Conservation (phyloP, 2,888 invertebrate species). For the Meandrusa payeni region DNA sequence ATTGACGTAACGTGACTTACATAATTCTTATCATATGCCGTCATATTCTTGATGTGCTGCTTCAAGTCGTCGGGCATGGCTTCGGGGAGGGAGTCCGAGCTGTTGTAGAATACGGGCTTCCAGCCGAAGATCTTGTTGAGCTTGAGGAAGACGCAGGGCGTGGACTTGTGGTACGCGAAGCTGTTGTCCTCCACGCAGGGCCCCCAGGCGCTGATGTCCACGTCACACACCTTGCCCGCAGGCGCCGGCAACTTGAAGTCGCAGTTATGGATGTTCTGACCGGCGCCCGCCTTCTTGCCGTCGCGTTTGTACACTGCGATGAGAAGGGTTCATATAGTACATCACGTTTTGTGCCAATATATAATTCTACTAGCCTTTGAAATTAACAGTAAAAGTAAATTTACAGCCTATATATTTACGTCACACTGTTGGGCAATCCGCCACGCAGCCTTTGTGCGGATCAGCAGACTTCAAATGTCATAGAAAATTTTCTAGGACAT, state of each 20-base stretch:
- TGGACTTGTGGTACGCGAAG: slow-evolving; percentile 94
- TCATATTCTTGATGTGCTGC: slow-evolving; percentile 82
- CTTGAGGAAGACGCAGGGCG: slow-evolving; percentile 97
- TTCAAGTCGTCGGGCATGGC: slow-evolving; percentile 88
- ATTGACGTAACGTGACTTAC: too few relatives aligned
- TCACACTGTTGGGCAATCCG: too few relatives aligned
- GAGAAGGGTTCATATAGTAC: too few relatives aligned
- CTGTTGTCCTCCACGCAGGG: slow-evolving; percentile 91
- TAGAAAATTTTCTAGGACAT: too few relatives aligned
- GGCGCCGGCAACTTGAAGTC: slow-evolving; percentile 86
- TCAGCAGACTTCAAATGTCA: too few relatives aligned
- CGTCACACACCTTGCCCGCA: slow-evolving; percentile 91
- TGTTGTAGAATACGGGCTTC: slow-evolving; percentile 91
- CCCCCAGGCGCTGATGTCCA: slow-evolving; percentile 89
- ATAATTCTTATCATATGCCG: slow-evolving; percentile 67
- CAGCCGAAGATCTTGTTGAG: slow-evolving; percentile 97
- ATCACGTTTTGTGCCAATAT: too few relatives aligned
- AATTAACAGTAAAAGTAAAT: too few relatives aligned
- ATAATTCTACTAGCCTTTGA: too few relatives aligned
- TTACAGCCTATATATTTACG: too few relatives aligned
- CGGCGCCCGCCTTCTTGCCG: slow-evolving; percentile 85
- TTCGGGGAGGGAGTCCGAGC: slow-evolving; percentile 83
- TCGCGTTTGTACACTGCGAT: slow-evolving; percentile 89
- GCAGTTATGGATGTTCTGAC: slow-evolving; percentile 88
- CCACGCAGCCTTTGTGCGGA: too few relatives aligned